Evolutionary conservation across 2,113 vertebrate genomes (phyloP), one percentile per base, ranked within the genome.

Genomic region (Poeciliopsis occidentalis): DNA sequence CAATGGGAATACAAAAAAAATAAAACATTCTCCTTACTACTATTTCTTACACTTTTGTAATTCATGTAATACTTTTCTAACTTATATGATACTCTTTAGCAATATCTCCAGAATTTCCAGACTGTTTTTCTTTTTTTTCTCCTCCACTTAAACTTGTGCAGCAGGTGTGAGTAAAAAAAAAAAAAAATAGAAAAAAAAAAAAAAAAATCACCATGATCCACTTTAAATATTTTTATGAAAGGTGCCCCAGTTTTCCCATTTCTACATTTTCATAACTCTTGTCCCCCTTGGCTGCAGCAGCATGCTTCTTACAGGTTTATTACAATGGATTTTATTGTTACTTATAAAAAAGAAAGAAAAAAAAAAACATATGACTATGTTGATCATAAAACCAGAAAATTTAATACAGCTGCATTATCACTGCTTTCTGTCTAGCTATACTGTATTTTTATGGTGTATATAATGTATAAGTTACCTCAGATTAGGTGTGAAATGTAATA

Each of bases 401-500:
- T 57, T 57, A 57, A 57, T 57, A 57, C 51, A 57, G 24, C 7
- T n/a, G 51, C 51, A 57, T 57, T 57, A 57, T 57, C 51, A 3
- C 51, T 57, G 22, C 51, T 57, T 6, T 57, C 51, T n/a, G 10
- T 57, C 22, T 57, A 17, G 27, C n/a, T 67, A n/a, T 44, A 15
- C 34, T 66, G 64, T 29, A 67, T 26, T 37, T 67, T 65, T 65
- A 39, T 65, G 34, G 32, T 39, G 22, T n/a, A 26, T 39, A 65
- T 65, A 41, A 65, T 65, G 32, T 65, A 37, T 12, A 37, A 13
- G 64, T 65, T 65, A 62, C n/a, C 61, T 69, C 22, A 57, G 69
- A 86, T 62, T 68, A 71, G 74, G 85, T 22, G 51, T 74, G 63
- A 79, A 31, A 57, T 57, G 61, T 70, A 64, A 51, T 47, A 70